Conservation (phyloP, 1,140 invertebrate genomes). For the Stenopsyche tienmushanensis region DNA sequence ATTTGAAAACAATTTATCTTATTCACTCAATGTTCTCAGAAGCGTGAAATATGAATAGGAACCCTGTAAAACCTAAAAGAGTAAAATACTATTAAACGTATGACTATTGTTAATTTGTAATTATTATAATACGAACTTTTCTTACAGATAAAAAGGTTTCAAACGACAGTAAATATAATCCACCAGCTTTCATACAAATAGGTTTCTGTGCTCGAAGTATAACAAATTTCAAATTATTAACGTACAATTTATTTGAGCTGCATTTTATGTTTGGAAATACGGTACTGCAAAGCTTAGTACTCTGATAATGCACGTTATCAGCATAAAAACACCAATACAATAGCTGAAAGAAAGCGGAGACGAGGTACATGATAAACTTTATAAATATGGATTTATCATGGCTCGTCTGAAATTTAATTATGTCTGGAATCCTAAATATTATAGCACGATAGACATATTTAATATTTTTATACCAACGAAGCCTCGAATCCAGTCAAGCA, state of each 20-base stretch:
- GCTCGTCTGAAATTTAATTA: conserved; percentile 19
- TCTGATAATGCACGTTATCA: conserved; percentile 25
- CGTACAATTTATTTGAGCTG: conserved; percentile 28
- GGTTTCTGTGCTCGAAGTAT: conserved; percentile 46
- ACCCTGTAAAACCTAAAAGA: conserved; percentile 35
- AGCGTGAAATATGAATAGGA: conserved; percentile 39
- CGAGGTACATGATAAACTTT: conserved; percentile 20
- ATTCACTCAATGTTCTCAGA: conserved; percentile 25
- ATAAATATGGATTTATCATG: conserved; percentile 23
- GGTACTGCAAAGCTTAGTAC: conserved; percentile 43
- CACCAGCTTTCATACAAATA: conserved; percentile 45
- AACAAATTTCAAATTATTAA: conserved; percentile 41
- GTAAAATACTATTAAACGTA: not conserved
- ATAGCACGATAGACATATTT: not conserved
- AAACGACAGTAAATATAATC: conserved; percentile 17
- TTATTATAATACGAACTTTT: not conserved
- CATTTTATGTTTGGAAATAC: conserved; percentile 42
- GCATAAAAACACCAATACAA: conserved; percentile 35
- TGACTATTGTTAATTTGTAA: not conserved
- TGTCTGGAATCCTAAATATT: not conserved
- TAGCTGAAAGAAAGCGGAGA: conserved; percentile 19
- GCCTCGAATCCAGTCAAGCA: conserved; percentile 38
- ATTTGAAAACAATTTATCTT: too few relatives aligned
- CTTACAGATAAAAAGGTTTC: conserved; percentile 31
- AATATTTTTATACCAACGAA: conserved; percentile 26